Conservation (phyloP, 2,888 invertebrate species). For the Lycia hirtaria region DNA sequence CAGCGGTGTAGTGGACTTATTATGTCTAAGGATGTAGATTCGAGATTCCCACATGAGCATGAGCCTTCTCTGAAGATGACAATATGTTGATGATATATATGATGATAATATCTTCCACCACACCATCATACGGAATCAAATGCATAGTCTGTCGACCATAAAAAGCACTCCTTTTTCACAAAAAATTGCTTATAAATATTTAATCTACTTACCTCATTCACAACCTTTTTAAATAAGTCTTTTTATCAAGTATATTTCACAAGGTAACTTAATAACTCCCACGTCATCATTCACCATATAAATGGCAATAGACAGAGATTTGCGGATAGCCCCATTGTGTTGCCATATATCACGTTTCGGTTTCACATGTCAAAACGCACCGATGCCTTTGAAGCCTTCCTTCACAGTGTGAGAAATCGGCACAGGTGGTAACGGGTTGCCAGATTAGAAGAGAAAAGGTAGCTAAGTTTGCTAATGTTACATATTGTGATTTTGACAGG, state of each 20-base stretch:
- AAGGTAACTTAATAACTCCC: constrained; percentile 9
- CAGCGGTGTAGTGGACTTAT: too few relatives aligned
- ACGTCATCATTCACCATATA: constrained; percentile 19
- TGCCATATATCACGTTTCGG: constrained; percentile 66
- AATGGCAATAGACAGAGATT: constrained; percentile 41
- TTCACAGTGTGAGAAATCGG: constrained; percentile 52
- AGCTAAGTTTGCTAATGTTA: constrained; percentile 42
- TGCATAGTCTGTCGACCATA: too few relatives aligned
- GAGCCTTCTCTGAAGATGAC: too few relatives aligned
- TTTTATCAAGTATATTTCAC: constrained; percentile 1
- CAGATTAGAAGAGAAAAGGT: constrained; percentile 8
- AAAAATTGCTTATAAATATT: too few relatives aligned
- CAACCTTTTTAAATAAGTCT: background rate
- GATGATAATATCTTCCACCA: too few relatives aligned
- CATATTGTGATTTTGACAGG: constrained; percentile 29
- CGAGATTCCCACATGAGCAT: too few relatives aligned
- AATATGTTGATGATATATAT: too few relatives aligned
- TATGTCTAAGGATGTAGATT: too few relatives aligned
- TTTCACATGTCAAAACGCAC: constrained; percentile 67
- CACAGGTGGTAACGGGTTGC: constrained; percentile 77
- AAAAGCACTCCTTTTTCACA: too few relatives aligned
- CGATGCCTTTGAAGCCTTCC: constrained; percentile 50
- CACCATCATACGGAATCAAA: too few relatives aligned
- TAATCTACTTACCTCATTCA: background rate
- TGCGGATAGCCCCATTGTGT: constrained; percentile 61